Conservation (phyloP, 2,113 vertebrate species). For the Oceanodroma tethys region DNA sequence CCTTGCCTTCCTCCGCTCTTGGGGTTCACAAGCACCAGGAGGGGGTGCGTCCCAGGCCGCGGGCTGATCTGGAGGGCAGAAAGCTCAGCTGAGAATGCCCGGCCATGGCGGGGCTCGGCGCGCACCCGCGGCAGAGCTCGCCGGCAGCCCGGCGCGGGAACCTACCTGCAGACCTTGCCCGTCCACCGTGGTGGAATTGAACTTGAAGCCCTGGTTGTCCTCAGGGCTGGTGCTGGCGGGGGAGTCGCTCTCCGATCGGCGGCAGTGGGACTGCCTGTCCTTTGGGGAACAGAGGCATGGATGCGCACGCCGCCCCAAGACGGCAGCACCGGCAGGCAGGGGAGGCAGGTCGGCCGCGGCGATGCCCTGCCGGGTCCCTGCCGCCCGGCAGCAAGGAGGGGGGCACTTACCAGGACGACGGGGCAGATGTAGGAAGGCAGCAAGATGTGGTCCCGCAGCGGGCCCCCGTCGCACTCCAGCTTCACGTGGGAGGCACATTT, state of each 20-base stretch:
- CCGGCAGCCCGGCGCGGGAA: rapidly evolving
- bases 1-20: constrained; percentile 95
- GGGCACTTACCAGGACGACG: constrained; percentile 79
- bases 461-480: constrained; percentile 87
- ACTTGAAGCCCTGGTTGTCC: constrained; percentile 81
- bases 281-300: neutral
- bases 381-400: rapidly evolving
- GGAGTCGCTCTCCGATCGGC: constrained; percentile 78
- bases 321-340: neutral
- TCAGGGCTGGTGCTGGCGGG: constrained; percentile 80
- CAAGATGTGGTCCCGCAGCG: constrained; percentile 88
- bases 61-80: constrained; percentile 83
- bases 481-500: constrained; percentile 90
- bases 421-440: constrained; percentile 88
- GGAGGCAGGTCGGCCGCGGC: rapidly evolving
- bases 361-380: neutral
- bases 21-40: constrained; percentile 92
- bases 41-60: constrained; percentile 85
- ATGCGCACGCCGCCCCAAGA: rapidly evolving
- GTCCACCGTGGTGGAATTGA: constrained; percentile 73
- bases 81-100: rapidly evolving
- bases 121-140: rapidly evolving
- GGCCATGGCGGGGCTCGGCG: rapidly evolving
- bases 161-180: constrained; percentile 85
- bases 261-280: constrained; percentile 72